A percentile compares a stretch with the other conserved stretches of the same genome.
Evolutionary conservation across 2,797 vertebrate genomes (phyloP).

Genomic region (Crenuchus spilurus): DNA sequence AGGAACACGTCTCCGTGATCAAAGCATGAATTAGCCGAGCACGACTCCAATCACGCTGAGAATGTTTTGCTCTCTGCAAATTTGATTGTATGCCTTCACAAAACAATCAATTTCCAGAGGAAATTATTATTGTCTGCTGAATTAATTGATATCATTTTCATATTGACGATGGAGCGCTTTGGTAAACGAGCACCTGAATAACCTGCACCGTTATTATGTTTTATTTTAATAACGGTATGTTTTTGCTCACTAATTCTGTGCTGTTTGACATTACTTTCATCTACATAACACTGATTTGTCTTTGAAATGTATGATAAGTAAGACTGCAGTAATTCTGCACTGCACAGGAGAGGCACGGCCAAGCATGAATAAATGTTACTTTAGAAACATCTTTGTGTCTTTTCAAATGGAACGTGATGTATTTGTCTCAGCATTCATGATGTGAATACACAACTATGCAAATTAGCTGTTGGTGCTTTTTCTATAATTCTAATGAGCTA

Average conservation of each 20-base stretch:
- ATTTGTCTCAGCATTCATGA: too few relatives aligned
- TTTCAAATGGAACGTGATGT: too few relatives aligned
- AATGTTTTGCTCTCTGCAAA: not conserved
- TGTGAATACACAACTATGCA: not conserved
- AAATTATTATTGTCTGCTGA: not conserved
- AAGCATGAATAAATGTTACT: too few relatives aligned
- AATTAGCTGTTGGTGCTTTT: not conserved
- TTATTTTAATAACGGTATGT: too few relatives aligned
- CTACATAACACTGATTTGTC: too few relatives aligned
- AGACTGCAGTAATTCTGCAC: too few relatives aligned
- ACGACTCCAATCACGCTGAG: not conserved
- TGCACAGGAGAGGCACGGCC: too few relatives aligned
- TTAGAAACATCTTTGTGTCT: too few relatives aligned
- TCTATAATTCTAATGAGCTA: not conserved
- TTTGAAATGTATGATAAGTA: too few relatives aligned
- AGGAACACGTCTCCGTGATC: slow-evolving; percentile 1
- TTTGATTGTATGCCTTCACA: slow-evolving; percentile 2
- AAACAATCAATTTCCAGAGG: not conserved
- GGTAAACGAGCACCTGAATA: not conserved
- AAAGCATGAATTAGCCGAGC: not conserved
- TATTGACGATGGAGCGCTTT: not conserved
- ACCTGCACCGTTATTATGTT: not conserved
- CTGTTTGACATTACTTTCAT: too few relatives aligned
- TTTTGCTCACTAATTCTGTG: too few relatives aligned
- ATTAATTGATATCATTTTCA: not conserved